Conservation (phyloP, 92 coral and sea anemone species). For the Parazoanthus atlanticus region DNA sequence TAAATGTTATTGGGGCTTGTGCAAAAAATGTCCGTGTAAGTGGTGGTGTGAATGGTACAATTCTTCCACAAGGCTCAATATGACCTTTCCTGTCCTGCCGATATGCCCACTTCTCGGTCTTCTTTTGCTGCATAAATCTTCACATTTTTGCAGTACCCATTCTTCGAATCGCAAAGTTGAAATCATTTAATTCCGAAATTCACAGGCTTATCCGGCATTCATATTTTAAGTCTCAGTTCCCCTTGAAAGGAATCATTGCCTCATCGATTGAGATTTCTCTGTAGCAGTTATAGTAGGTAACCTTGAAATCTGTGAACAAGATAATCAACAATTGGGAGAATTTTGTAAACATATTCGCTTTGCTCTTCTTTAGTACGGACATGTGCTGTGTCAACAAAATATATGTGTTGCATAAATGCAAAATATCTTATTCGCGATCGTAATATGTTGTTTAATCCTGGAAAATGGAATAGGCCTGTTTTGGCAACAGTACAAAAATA, state of each 20-base stretch:
- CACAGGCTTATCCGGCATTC: slow-evolving; percentile 61
- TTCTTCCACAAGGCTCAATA: slow-evolving; percentile 49
- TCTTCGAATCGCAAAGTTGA: slow-evolving; percentile 51
- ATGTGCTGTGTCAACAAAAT: slow-evolving; percentile 51
- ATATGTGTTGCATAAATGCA: slow-evolving; percentile 44
- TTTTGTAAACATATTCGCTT: slow-evolving; percentile 49
- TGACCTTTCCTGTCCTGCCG: slow-evolving; percentile 52
- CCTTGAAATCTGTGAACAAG: slow-evolving; percentile 25
- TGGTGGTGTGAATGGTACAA: slow-evolving; percentile 40
- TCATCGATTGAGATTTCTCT: slow-evolving; percentile 54
- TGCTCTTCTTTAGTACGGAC: slow-evolving; percentile 40
- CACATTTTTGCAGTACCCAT: slow-evolving; percentile 49
- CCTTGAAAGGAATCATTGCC: slow-evolving; percentile 61
- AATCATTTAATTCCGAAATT: slow-evolving; percentile 59
- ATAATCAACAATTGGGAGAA: slow-evolving; percentile 26
- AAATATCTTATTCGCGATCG: slow-evolving; percentile 16
- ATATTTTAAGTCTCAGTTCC: slow-evolving; percentile 42
- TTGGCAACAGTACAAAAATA: slow-evolving; percentile 31
- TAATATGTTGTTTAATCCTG: slow-evolving; percentile 24
- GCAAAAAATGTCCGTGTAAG: slow-evolving; percentile 56
- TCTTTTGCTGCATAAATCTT: slow-evolving; percentile 56
- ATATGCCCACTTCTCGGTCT: slow-evolving; percentile 42
- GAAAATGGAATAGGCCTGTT: slow-evolving; percentile 21
- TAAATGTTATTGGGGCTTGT: slow-evolving; percentile 47
- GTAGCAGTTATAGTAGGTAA: slow-evolving; percentile 40